Conservation (phyloP, 2,113 vertebrate genomes). For the Corapipo altera region DNA sequence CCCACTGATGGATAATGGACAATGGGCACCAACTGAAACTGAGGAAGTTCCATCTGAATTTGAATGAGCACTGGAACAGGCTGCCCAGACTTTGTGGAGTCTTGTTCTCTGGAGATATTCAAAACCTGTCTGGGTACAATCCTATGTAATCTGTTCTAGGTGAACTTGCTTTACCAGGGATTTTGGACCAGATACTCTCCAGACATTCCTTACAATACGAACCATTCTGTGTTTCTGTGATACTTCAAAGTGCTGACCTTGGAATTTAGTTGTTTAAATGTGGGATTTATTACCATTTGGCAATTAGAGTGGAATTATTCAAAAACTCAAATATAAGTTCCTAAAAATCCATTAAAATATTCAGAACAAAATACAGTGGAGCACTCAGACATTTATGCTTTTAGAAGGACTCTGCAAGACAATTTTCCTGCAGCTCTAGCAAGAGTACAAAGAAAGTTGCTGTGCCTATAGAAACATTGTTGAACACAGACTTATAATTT, state of each 20-base stretch:
- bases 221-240: background rate
- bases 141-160: background rate
- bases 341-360: background rate
- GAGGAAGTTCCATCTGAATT: background rate
- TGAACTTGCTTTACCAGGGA: fast-evolving
- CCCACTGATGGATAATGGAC: background rate
- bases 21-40: background rate
- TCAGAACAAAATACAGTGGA: background rate
- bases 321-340: background rate
- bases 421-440: background rate
- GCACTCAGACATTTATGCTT: background rate
- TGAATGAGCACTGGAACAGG: background rate
- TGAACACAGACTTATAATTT: background rate
- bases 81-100: background rate
- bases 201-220: background rate
- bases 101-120: background rate
- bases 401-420: background rate
- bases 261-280: background rate
- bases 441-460: background rate
- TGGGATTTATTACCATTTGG: background rate
- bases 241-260: background rate
- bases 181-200: background rate
- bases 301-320: background rate
- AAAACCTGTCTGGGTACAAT: background rate
- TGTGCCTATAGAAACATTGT: constrained; percentile 10